Base-by-base conservation (phyloP, 2,113 vertebrate species). In the Oreochromis aureus region DNA sequence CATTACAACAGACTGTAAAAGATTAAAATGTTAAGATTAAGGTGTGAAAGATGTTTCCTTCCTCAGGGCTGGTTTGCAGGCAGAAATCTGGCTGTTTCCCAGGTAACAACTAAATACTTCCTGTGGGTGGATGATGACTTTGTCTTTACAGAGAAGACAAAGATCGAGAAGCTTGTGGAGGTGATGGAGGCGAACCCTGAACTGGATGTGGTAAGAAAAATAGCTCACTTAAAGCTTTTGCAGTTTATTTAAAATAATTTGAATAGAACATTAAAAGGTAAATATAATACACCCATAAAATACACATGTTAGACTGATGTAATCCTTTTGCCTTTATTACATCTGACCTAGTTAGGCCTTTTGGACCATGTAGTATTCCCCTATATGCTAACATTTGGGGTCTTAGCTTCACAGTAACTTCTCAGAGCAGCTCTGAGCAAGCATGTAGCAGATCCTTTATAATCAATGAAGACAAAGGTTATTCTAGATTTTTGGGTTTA, bases 101-200 rank as follows among this genome's bases (percentile, higher is more conserved):
- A n/a, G n/a, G n/a, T n/a, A n/a, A n/a, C n/a, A n/a, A n/a, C n/a
- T n/a, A n/a, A n/a, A n/a, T n/a, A n/a, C n/a, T n/a, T n/a, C n/a
- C n/a, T n/a, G n/a, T n/a, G n/a, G 97, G 96, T 97, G 46, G 97
- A 97, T 1, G 97, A 97, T 27, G 97, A 97, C 87, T 97, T 96
- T 61, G 2, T 94, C 19, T 97, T 97, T 73, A 95, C 80, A 1
- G 19, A 83, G 5, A 22, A 93, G 12, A 97, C 96, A 9, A 96
- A 95, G 66, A 94, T 97, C 3, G 96, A 97, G 91, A 89, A 91
- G 18, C 83, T 97, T 78, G 94, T 97, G 58, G 95, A 97, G 22
- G 93, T 97, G 36, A 90, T 97, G 90, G 96, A 97, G 86, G 94
- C 92, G 1, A 84, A 39, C 34, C 93, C 95, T 0, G 95, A 97